phyloP scores from a whole-genome alignment of 2,888 invertebrate species.

The Netelia fuscicornis region DNA sequence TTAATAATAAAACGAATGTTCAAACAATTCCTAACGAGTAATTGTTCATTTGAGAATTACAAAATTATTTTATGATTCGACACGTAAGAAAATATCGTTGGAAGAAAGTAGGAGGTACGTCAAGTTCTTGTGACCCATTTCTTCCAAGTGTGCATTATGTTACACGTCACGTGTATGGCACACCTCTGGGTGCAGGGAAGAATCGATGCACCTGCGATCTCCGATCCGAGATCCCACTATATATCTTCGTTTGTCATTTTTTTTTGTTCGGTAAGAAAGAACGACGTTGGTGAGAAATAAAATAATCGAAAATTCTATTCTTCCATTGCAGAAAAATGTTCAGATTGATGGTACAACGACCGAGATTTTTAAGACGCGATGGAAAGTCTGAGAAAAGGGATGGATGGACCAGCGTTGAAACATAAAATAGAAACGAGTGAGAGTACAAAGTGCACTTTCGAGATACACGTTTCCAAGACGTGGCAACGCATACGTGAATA shows the following conservation, averaged over 20 bases:
- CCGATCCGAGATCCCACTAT: no score
- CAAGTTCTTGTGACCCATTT: slow-evolving; percentile 24
- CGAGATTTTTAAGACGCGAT: slow-evolving; percentile 24
- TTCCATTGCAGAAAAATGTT: slow-evolving; percentile 16
- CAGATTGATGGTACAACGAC: slow-evolving; percentile 28
- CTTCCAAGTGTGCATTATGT: slow-evolving; percentile 27
- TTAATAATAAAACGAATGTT: no score
- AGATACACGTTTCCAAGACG: neutral
- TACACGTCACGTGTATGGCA: slow-evolving; percentile 26
- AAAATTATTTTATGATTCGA: neutral
- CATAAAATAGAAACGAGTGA: neutral
- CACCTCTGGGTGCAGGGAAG: slow-evolving; percentile 22
- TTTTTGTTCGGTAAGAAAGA: neutral
- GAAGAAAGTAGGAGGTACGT: neutral
- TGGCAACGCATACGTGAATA: neutral
- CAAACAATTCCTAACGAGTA: no score
- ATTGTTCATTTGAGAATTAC: neutral
- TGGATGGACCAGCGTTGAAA: neutral
- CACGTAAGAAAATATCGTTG: neutral
- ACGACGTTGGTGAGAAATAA: neutral
- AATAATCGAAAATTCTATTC: neutral
- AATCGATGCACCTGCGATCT: neutral
- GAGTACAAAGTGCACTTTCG: neutral
- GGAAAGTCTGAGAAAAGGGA: neutral
- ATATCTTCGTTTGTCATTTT: neutral